These are phyloP conservation scores for Grantiella picta DNA, from an alignment of 2,113 vertebrate genomes.

Conservation along the genomic window DNA sequence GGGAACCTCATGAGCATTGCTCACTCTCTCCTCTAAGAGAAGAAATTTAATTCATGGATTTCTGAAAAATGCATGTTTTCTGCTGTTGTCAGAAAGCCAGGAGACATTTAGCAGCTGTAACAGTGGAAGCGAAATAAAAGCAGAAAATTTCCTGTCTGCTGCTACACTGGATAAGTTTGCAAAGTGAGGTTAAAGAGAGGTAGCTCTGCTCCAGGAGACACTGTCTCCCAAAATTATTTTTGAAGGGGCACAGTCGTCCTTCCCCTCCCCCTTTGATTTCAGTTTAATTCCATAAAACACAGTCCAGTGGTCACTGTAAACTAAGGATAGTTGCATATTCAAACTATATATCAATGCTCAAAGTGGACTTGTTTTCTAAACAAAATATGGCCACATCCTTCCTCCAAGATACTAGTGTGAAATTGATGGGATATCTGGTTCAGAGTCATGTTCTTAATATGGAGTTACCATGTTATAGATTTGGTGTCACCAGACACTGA, in stretches of 20 bases:
- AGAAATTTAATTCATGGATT: background rate
- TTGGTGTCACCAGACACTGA: background rate
- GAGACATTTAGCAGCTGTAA: conserved; percentile 49
- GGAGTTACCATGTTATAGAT: background rate
- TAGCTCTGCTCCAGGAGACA: background rate
- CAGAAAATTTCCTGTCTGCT: conserved; percentile 21
- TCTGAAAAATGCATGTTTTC: conserved; percentile 31
- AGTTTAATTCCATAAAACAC: background rate
- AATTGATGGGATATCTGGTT: background rate
- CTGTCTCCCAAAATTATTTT: background rate
- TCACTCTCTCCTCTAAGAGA: background rate
- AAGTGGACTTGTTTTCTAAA: background rate
- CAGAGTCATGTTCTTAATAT: background rate
- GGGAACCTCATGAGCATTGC: background rate
- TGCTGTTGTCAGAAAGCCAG: conserved; percentile 28
- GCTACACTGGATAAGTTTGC: background rate
- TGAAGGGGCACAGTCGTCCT: background rate
- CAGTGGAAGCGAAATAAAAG: conserved; percentile 28
- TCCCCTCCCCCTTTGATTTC: rapidly evolving
- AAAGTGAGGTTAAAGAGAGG: background rate
- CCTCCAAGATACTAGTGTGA: background rate
- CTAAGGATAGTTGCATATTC: background rate
- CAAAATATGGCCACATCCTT: background rate
- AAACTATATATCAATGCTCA: background rate
- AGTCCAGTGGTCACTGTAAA: background rate